Evolutionary conservation across 1,140 invertebrate genomes (phyloP).

Genomic region (Monochamus saltuarius): DNA sequence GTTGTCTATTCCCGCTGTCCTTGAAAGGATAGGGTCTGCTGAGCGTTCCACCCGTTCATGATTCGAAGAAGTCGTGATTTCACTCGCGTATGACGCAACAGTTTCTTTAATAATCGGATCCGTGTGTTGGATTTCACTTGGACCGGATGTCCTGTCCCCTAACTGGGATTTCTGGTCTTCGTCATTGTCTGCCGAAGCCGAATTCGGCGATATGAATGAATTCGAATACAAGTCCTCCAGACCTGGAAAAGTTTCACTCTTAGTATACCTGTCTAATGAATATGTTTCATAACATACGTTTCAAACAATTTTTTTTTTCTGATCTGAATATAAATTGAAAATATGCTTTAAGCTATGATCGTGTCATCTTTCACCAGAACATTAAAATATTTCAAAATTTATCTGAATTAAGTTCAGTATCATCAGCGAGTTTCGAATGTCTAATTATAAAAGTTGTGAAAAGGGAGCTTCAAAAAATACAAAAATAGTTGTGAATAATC

Average conservation of each 20-base stretch:
- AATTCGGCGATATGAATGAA: constrained; percentile 61
- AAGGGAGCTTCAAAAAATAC: too few species aligned
- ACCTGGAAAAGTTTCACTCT: constrained; percentile 22
- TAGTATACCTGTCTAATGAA: not conserved
- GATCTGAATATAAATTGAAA: not conserved
- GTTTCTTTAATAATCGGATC: constrained; percentile 1
- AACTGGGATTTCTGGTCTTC: constrained; percentile 12
- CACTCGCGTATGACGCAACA: not conserved
- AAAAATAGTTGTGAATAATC: too few species aligned
- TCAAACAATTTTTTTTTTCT: not conserved
- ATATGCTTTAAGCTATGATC: not conserved
- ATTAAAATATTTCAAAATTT: too few species aligned
- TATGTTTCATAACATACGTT: not conserved
- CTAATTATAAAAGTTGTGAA: too few species aligned
- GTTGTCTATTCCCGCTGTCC: constrained; percentile 51
- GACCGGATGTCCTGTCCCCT: constrained; percentile 25
- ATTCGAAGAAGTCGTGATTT: not conserved
- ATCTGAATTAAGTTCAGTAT: not conserved
- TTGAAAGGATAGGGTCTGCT: constrained; percentile 51
- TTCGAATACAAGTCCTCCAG: constrained; percentile 57
- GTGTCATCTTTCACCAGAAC: too few species aligned
- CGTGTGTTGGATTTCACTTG: constrained; percentile 21
- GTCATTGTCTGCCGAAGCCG: constrained; percentile 41
- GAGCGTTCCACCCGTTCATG: constrained; percentile 50
- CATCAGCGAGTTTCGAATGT: not conserved